A percentile compares a stretch with the other conserved stretches of the same genome.
These are phyloP conservation scores for Drosophila novamexicana DNA, from an alignment of 1,140 invertebrate genomes.

Conservation along the genomic window DNA sequence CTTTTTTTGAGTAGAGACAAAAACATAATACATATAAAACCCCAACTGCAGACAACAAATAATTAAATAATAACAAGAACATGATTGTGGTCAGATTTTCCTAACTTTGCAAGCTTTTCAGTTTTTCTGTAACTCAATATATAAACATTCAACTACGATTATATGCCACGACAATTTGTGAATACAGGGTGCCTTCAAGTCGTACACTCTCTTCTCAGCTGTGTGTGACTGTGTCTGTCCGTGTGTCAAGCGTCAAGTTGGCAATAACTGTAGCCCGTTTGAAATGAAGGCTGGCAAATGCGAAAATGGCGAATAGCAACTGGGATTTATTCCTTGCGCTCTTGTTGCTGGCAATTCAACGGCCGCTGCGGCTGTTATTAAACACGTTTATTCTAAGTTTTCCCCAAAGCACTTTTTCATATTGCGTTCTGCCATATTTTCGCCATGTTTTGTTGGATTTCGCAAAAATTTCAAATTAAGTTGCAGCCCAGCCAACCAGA, in stretches of 20 bases:
- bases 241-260: slow-evolving; percentile 26
- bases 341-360: slow-evolving; percentile 19
- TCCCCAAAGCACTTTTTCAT: slow-evolving; percentile 76
- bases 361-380: slow-evolving; percentile 68
- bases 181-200: background rate
- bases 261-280: slow-evolving; percentile 26
- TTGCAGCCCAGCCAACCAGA: slow-evolving; percentile 57
- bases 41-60: too few relatives aligned
- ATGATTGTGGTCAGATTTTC: too few relatives aligned
- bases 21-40: too few relatives aligned
- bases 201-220: background rate
- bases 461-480: slow-evolving; percentile 83
- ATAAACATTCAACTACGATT: too few relatives aligned
- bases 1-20: too few relatives aligned
- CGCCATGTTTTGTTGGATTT: slow-evolving; percentile 79
- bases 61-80: too few relatives aligned
- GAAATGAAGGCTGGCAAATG: slow-evolving; percentile 10
- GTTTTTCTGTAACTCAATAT: too few relatives aligned
- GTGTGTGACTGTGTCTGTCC: background rate
- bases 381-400: slow-evolving; percentile 82
- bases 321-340: slow-evolving; percentile 36
- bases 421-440: slow-evolving; percentile 77
- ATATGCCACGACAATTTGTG: too few relatives aligned
- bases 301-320: slow-evolving; percentile 37
- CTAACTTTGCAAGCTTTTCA: too few relatives aligned